These are phyloP conservation scores for Syngnathus rostellatus DNA, from an alignment of 2,797 vertebrate genomes.

Conservation along the genomic window DNA sequence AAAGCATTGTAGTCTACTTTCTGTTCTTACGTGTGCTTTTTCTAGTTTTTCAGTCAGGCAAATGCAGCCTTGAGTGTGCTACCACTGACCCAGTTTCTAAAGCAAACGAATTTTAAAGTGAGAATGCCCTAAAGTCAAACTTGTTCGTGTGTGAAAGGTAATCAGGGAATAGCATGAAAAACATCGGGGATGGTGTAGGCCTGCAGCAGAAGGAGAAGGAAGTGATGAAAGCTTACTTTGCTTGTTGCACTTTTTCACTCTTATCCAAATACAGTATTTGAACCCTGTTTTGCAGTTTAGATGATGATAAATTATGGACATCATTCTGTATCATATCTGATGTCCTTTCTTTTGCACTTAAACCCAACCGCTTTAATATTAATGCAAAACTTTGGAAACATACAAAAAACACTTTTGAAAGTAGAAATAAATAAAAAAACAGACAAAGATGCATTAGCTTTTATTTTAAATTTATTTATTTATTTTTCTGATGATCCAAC, in stretches of 20 bases:
- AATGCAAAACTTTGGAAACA: not conserved
- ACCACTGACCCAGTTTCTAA: constrained; percentile 62
- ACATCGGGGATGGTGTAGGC: constrained; percentile 25
- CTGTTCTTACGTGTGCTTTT: constrained; percentile 7
- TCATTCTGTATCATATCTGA: not conserved
- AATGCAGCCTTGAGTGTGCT: constrained; percentile 32
- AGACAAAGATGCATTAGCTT: not conserved
- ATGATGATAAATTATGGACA: not conserved
- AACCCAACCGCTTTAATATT: not conserved
- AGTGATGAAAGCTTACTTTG: constrained; percentile 47
- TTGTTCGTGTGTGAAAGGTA: constrained; percentile 40
- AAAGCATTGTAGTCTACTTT: constrained; percentile 12
- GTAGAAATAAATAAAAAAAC: not conserved
- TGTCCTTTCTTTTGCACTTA: not conserved
- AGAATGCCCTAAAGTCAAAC: constrained; percentile 49
- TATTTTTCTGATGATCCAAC: not conserved
- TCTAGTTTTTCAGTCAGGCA: constrained; percentile 27
- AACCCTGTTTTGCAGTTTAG: constrained; percentile 4
- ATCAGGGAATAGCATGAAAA: constrained; percentile 36
- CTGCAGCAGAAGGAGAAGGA: constrained; percentile 9
- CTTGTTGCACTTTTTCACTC: constrained; percentile 22
- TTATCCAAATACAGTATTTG: not conserved
- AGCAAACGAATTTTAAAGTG: constrained; percentile 52
- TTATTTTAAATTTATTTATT: too few relatives aligned
- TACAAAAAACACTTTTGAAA: not conserved